These are phyloP conservation scores for Symphodus melops DNA, from an alignment of 2,113 vertebrate genomes.

Conservation along the genomic window DNA sequence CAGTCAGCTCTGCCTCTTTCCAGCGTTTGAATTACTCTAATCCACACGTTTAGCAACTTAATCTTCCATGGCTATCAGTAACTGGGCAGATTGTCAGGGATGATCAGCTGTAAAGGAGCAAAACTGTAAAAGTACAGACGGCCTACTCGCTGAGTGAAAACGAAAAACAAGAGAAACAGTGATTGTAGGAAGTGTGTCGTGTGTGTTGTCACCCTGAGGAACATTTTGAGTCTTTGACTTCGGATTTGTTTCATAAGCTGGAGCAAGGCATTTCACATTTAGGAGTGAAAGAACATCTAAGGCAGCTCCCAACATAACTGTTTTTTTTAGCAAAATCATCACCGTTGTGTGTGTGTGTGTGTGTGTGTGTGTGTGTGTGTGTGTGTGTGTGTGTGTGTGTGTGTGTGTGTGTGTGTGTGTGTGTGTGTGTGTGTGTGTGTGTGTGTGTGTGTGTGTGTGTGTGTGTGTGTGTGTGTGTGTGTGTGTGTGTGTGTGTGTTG, in stretches of 20 bases:
- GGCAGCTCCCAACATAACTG: not conserved
- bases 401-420: too few relatives aligned
- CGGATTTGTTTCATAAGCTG: conserved; percentile 2
- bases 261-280: not conserved
- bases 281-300: not conserved
- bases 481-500: too few relatives aligned
- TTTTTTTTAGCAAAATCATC: not conserved
- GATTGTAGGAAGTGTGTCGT: conserved; percentile 8
- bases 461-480: too few relatives aligned
- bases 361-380: too few relatives aligned
- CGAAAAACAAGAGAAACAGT: conserved; percentile 11
- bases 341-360: too few relatives aligned
- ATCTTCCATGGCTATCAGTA: conserved; percentile 21
- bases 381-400: too few relatives aligned
- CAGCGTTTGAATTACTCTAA: conserved; percentile 51
- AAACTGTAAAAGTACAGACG: conserved; percentile 16
- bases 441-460: too few relatives aligned
- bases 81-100: conserved; percentile 27
- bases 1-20: conserved; percentile 48
- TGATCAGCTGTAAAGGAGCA: conserved; percentile 17
- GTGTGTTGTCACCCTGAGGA: conserved; percentile 24
- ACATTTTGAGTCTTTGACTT: conserved; percentile 5
- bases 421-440: too few relatives aligned
- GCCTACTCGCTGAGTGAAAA: conserved; percentile 9
- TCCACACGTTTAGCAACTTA: conserved; percentile 43